Base-by-base conservation (phyloP, 2,888 invertebrate genomes). In the Sialis fuliginosa region DNA sequence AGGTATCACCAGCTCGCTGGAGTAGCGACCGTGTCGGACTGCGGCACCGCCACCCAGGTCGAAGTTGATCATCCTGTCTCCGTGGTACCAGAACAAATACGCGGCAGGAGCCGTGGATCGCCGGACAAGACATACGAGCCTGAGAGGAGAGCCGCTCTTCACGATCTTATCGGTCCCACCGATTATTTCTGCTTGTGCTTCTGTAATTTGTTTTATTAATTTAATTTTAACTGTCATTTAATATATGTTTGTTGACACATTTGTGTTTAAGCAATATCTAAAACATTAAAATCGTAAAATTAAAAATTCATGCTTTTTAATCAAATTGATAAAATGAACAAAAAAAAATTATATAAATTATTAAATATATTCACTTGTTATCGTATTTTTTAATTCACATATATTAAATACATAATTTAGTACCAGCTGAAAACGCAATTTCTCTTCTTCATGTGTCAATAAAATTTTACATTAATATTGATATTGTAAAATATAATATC, bases 31-130 rank as follows among this genome's bases (percentile, higher is more conserved):
- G 48, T 67, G 65, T 44, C 67, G 61, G 39, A 70, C 68, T 65
- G 73, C 63, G 62, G 72, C 55, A 67, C 75, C 58, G 65, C 74
- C 43, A 68, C 71, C 81, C 43, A 77, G 61, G 62, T 88, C 86
- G 59, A 85, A 88, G 65, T 88, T 88, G 59, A 88, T 86, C 84
- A 88, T 85, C 54, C 81, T 70, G 57, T 79, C 80, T 59, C 81
- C 81, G 60, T 86, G 86, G 65, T 86, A 88, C 87, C 87, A 82
- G 66, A 82, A 82, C 41, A 82, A 79, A 60, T 79, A 83, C 1
- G 72, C 73, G 0, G 83, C 81, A 0, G 77, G 73, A 54, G 79
- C 80, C 0, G 79, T 80, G 6, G 78, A 76, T 42, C 76, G 68
- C 56, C 75, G 71, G 48, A 83, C 70, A n/a, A 78, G 69, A 56